Conservation (phyloP, 2,888 invertebrate genomes). For the Theristus sp. region DNA sequence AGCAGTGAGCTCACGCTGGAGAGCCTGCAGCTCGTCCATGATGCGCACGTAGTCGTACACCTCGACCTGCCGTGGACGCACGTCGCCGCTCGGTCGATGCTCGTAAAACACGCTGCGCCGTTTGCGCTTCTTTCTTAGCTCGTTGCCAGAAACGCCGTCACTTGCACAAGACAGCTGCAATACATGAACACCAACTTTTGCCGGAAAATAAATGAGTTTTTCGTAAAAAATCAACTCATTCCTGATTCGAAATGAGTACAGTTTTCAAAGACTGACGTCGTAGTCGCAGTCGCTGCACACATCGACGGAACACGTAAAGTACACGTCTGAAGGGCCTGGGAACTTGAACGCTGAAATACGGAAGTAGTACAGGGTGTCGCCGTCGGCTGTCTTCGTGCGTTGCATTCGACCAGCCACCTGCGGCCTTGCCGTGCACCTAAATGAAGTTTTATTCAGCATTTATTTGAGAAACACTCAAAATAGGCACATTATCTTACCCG, state of each 20-base stretch:
- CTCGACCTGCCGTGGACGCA: neutral
- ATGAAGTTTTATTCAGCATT: constrained; percentile 5
- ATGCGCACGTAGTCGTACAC: neutral
- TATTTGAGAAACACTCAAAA: neutral
- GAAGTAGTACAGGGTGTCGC: constrained; percentile 8
- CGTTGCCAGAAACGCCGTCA: too few relatives aligned
- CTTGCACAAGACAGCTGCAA: too few relatives aligned
- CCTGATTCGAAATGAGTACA: neutral
- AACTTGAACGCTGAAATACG: constrained; percentile 16
- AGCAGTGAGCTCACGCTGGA: neutral
- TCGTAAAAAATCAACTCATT: too few relatives aligned
- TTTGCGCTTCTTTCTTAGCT: too few relatives aligned
- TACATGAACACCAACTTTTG: too few relatives aligned
- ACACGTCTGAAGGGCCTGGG: constrained; percentile 25
- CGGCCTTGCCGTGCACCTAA: constrained; percentile 20
- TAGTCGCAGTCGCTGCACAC: constrained; percentile 18
- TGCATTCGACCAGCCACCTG: constrained; percentile 18
- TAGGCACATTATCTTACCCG: constrained; percentile 11
- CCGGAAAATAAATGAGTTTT: too few relatives aligned
- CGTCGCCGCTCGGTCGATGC: too few relatives aligned
- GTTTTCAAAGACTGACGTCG: constrained; percentile 10
- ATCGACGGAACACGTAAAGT: constrained; percentile 26
- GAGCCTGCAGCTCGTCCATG: neutral
- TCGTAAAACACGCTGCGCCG: too few relatives aligned
- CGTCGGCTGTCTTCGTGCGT: constrained; percentile 7